Percentiles rank a stretch among this genome's conserved stretches.
Conservation (phyloP, 2,113 vertebrate genomes). For the Nothoprocta perdicaria region DNA sequence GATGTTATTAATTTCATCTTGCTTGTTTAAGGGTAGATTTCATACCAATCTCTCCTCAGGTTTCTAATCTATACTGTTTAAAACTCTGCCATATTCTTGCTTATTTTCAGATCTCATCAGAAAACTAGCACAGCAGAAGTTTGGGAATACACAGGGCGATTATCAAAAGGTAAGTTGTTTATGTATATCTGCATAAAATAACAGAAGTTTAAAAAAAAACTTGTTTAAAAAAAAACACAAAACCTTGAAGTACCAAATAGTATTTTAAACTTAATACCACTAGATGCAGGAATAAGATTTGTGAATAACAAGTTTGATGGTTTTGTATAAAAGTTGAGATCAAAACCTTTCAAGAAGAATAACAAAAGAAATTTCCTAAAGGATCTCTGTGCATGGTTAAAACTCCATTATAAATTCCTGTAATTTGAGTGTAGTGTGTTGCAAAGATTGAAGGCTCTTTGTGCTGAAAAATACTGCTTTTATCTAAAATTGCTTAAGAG, state of each 20-base stretch:
- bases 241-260: neutral
- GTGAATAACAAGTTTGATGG: neutral
- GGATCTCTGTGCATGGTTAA: neutral
- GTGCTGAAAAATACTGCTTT: neutral
- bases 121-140: conserved; percentile 85
- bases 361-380: neutral
- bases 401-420: neutral
- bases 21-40: neutral
- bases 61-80: conserved; percentile 4
- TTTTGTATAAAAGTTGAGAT: neutral
- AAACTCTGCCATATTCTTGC: conserved; percentile 62
- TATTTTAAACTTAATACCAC: neutral
- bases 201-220: neutral
- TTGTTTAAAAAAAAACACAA: no score
- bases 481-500: neutral
- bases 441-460: neutral
- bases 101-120: conserved; percentile 86
- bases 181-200: neutral
- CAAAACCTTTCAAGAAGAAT: neutral
- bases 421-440: neutral
- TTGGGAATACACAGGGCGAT: conserved; percentile 81
- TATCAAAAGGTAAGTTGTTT: conserved; percentile 89
- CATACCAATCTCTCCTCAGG: accelerated
- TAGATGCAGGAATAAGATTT: neutral
- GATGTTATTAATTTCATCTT: conserved; percentile 4